A percentile compares a stretch with the other conserved stretches of the same genome.
Evolutionary conservation across 2,797 vertebrate species (phyloP).

Genomic region (Epinephelus awoara): DNA sequence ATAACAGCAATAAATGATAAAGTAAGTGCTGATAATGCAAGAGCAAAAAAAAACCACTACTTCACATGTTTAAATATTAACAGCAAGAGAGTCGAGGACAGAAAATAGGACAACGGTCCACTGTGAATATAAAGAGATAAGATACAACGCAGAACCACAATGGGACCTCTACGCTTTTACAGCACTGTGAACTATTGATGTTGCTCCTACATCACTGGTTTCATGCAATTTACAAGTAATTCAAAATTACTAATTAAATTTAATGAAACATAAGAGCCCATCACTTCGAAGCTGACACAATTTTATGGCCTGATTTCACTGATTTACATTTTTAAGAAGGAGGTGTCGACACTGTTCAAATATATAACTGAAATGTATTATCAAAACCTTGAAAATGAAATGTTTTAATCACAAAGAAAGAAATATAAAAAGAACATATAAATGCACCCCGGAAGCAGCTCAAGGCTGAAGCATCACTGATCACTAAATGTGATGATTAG

Average conservation of each 20-base stretch:
- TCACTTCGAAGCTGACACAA: not conserved
- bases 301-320: not conserved
- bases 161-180: not conserved
- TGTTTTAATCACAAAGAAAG: not conserved
- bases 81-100: constrained; percentile 1
- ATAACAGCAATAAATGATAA: not conserved
- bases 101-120: constrained; percentile 10
- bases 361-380: not conserved
- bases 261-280: not conserved
- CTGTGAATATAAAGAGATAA: not conserved
- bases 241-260: not conserved
- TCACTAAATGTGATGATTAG: constrained; percentile 14
- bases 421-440: not conserved
- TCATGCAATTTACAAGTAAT: not conserved
- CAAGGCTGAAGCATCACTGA: not conserved
- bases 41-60: not conserved
- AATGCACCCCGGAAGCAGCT: not conserved
- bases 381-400: not conserved
- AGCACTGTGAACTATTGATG: not conserved
- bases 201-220: not conserved
- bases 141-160: not conserved
- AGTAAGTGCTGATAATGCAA: not conserved
- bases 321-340: not conserved
- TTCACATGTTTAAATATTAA: constrained; percentile 28
- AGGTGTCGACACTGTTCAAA: not conserved